Percentiles rank a stretch among this genome's conserved stretches.
Conservation (phyloP, 2,113 vertebrate species). For the Halcyon malimbica region DNA sequence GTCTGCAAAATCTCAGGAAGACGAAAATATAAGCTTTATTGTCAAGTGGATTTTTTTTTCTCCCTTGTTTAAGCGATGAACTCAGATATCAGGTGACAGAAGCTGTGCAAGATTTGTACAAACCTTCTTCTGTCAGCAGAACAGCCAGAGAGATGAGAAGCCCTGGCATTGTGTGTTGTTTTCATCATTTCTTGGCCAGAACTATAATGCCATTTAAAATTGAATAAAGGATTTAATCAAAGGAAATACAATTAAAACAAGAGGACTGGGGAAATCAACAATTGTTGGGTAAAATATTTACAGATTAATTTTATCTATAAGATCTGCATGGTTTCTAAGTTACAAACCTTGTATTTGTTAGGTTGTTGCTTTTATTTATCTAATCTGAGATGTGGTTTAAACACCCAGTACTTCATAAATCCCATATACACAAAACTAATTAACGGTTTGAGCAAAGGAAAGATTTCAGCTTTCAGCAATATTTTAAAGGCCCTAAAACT, state of each 20-base stretch:
- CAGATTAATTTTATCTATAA: not conserved
- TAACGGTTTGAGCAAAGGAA: conserved; percentile 10
- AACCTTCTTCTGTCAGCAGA: not conserved
- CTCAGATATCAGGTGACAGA: conserved; percentile 1
- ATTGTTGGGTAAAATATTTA: not conserved
- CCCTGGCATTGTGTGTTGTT: not conserved
- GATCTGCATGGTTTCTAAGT: not conserved
- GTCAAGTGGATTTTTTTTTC: not conserved
- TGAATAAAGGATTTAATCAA: not conserved
- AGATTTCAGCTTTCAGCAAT: conserved; percentile 26
- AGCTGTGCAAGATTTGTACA: not conserved
- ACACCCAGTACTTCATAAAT: not conserved
- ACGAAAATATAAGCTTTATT: conserved; percentile 35
- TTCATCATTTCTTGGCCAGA: conserved; percentile 10
- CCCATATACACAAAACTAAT: conserved; percentile 8
- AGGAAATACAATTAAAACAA: conserved; percentile 11
- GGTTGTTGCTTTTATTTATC: not conserved
- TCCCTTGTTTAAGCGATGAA: conserved; percentile 37
- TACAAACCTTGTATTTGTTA: not conserved
- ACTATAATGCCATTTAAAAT: not conserved
- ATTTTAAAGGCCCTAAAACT: not conserved
- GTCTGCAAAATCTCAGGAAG: conserved; percentile 35
- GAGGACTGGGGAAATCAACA: not conserved
- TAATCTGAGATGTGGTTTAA: conserved; percentile 11
- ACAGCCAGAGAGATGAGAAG: not conserved